phyloP scores from a whole-genome alignment of 2,888 invertebrate species.

The Papilio demoleus region DNA sequence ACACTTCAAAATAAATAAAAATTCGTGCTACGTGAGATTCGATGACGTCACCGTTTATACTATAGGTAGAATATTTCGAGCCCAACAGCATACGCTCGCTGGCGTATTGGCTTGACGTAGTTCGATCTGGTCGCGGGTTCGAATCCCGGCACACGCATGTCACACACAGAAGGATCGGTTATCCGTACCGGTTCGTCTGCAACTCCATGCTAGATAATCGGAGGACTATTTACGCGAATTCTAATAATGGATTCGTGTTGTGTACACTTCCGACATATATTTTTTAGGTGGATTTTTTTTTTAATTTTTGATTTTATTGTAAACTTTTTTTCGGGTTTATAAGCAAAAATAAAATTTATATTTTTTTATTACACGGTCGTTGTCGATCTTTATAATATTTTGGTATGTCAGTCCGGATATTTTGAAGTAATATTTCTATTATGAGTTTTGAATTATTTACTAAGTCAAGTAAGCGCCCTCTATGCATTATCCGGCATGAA shows the following conservation, averaged over 20 bases:
- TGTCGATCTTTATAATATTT: no score
- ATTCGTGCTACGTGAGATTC: neutral
- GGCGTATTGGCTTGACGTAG: neutral
- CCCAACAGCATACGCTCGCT: neutral
- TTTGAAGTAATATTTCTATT: neutral
- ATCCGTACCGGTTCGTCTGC: conserved; percentile 60
- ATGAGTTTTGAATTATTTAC: neutral
- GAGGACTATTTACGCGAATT: conserved; percentile 65
- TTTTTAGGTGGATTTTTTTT: conserved; percentile 20
- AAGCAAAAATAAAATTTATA: no score
- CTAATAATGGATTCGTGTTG: conserved; percentile 55
- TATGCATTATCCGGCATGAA: neutral
- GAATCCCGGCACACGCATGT: conserved; percentile 54
- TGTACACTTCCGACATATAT: conserved; percentile 72
- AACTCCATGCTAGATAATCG: conserved; percentile 66
- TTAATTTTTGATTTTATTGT: neutral
- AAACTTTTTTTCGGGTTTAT: no score
- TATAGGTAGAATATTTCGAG: neutral
- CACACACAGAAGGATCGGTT: conserved; percentile 65
- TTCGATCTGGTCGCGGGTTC: conserved; percentile 25
- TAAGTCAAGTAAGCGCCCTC: neutral
- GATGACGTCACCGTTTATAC: neutral
- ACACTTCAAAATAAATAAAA: neutral
- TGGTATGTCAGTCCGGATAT: neutral
- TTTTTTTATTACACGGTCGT: neutral